A percentile compares a stretch with the other conserved stretches of the same genome.
phyloP scores from a whole-genome alignment of 2,797 vertebrate species.

The Rhinoraja longicauda region DNA sequence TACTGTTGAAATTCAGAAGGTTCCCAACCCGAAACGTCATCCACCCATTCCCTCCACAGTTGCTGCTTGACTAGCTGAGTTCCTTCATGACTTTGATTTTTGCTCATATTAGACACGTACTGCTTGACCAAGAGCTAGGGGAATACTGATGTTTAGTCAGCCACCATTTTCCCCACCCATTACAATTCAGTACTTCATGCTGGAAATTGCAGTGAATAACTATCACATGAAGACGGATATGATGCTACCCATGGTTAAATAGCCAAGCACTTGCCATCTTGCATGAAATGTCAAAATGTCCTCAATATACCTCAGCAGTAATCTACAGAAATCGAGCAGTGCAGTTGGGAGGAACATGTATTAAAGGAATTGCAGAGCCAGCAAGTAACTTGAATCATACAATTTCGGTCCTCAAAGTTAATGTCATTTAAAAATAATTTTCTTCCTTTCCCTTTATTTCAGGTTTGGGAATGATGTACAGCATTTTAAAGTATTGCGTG shows the following conservation, averaged over 20 bases:
- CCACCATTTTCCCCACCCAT: background rate
- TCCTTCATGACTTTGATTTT: no score
- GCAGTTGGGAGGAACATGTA: background rate
- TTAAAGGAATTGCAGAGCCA: background rate
- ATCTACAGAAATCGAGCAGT: no score
- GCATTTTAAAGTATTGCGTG: constrained; percentile 97
- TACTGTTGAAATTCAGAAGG: no score
- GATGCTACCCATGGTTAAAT: background rate
- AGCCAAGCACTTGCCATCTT: background rate
- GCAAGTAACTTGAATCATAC: background rate
- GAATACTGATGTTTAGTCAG: background rate
- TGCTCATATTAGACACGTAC: background rate
- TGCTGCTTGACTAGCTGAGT: no score
- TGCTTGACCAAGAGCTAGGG: background rate
- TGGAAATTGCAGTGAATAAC: no score
- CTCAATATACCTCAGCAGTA: background rate
- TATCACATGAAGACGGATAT: background rate
- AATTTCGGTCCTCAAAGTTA: background rate
- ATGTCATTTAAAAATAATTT: no score
- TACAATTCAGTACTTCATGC: background rate
- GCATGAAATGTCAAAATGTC: background rate
- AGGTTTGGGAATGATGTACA: constrained; percentile 98
- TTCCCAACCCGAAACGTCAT: no score
- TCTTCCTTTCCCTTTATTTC: constrained; percentile 39
- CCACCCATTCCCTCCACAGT: no score